Evolutionary conservation across 2,888 invertebrate genomes (phyloP), one percentile per base, ranked within the genome.

Genomic region (Leptopterna dolabrata): DNA sequence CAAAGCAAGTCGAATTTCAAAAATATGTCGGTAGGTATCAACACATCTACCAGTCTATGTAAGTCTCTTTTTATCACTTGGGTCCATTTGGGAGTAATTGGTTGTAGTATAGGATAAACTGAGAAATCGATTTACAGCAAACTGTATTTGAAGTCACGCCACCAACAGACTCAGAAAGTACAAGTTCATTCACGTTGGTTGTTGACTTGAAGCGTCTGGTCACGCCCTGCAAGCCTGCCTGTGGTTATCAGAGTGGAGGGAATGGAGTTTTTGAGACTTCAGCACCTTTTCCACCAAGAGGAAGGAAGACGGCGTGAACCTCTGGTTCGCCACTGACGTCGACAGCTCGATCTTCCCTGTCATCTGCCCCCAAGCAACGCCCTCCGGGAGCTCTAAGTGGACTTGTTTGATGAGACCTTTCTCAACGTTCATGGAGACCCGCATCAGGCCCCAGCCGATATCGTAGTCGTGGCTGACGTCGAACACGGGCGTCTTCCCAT

Each of bases 401-500:
- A 89, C 94, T 91, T 95, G 95, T 88, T 93, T 92, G 76, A 95
- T 94, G 80, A 94, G 93, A 13, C 95, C 95, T 43, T 94, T 93
- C 89, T 94, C 93, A 0, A 96, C 95, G 91, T 89, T 94, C 93
- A 89, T 90, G 89, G n/a, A 93, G 16, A 95, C 91, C 89, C 94
- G 93, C 89, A 89, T 89, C 2, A 89, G 91, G 92, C 90, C 73
- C 45, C 84, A 78, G 47, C 87, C 88, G 70, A 89, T 87, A 51
- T 86, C 88, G 76, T 88, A 84, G 24, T 78, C 81, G 13, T 95
- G 94, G 88, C 94, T 94, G 24, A 97, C 95, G 0, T 94, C 94
- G 92, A 98, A 98, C 89, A 95, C 94, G 0, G 98, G 98, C 0
- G 98, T 97, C 91, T 94, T 95, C 0, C 97, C 98, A 91, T 94